A percentile compares a stretch with the other conserved stretches of the same genome.
Evolutionary conservation across 2,797 vertebrate genomes (phyloP).

Genomic region (Avahi laniger): DNA sequence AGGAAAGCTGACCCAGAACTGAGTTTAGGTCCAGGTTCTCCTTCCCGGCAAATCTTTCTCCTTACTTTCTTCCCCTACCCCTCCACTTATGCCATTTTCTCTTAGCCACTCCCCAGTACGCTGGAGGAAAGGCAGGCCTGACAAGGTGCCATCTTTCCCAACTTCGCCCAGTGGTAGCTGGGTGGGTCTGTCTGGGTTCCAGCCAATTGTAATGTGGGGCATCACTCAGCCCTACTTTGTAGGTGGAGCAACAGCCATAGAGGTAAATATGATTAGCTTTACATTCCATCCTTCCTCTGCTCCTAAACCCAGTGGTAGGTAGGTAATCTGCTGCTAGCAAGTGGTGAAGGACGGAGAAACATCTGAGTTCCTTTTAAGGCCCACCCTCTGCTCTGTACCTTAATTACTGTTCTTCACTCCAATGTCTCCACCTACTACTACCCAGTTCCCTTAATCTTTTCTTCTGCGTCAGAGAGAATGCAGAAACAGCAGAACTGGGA

Average conservation of each 20-base stretch:
- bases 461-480: background rate
- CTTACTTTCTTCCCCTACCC: background rate
- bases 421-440: background rate
- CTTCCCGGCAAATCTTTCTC: background rate
- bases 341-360: background rate
- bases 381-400: background rate
- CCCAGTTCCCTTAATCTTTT: background rate
- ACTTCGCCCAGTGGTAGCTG: background rate
- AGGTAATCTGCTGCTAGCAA: background rate
- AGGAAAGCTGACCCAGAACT: background rate
- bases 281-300: background rate
- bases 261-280: background rate
- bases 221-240: background rate
- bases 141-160: background rate
- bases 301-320: background rate
- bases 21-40: background rate
- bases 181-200: background rate
- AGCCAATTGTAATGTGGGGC: background rate
- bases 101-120: constrained; percentile 6
- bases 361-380: background rate
- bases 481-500: background rate
- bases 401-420: background rate
- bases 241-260: background rate
- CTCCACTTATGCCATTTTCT: background rate
- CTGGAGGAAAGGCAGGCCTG: constrained; percentile 9